Evolutionary conservation across 92 coral and sea anemone species (phyloP).

Genomic region (Heliopora coerulea): DNA sequence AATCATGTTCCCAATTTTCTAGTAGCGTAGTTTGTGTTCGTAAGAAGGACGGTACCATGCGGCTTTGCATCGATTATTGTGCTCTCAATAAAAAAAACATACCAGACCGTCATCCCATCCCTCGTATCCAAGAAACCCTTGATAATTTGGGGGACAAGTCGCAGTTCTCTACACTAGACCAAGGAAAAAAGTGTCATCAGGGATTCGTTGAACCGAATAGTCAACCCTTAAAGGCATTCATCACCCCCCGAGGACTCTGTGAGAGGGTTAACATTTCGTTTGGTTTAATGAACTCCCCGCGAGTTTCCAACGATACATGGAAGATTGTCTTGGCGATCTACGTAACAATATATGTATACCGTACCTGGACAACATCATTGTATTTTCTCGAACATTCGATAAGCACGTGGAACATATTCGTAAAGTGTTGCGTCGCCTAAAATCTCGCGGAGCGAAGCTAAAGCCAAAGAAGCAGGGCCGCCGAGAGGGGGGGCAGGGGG

Average conservation of each 20-base stretch:
- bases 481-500: too few species aligned
- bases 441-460: slow-evolving; percentile 41
- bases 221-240: slow-evolving; percentile 44
- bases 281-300: slow-evolving; percentile 40
- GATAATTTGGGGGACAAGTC: slow-evolving; percentile 46
- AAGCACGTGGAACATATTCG: slow-evolving; percentile 50
- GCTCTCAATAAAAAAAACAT: slow-evolving; percentile 47
- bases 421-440: slow-evolving; percentile 33
- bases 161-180: slow-evolving; percentile 39
- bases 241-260: slow-evolving; percentile 46
- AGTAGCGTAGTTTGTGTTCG: slow-evolving; percentile 45
- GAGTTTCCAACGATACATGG: slow-evolving; percentile 47
- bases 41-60: slow-evolving; percentile 48
- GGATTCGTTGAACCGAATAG: slow-evolving; percentile 40
- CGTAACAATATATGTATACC: slow-evolving; percentile 50
- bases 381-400: slow-evolving; percentile 44
- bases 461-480: too few species aligned
- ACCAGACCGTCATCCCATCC: slow-evolving; percentile 51
- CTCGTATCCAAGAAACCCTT: slow-evolving; percentile 47
- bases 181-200: slow-evolving; percentile 50
- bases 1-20: slow-evolving; percentile 41
- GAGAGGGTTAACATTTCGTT: slow-evolving; percentile 42
- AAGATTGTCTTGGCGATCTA: slow-evolving; percentile 45
- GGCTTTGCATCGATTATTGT: slow-evolving; percentile 47
- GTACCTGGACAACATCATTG: slow-evolving; percentile 49